Evolutionary conservation across 1,140 invertebrate species (phyloP).

Genomic region (Bombus polaris): DNA sequence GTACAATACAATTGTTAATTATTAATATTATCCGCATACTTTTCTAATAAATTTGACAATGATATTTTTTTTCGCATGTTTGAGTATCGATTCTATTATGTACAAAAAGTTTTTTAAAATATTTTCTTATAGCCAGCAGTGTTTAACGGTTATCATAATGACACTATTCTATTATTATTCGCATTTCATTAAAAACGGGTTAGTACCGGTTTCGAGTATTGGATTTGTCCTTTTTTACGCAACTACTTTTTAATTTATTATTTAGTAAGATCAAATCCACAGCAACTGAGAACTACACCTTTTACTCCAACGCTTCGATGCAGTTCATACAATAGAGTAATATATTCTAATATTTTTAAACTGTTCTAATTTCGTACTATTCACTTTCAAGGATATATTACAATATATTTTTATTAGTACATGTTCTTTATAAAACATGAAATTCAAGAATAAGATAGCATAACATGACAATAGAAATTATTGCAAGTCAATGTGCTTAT

Average conservation of each 20-base stretch:
- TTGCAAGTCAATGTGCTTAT: constrained; percentile 31
- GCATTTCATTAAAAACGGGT: constrained; percentile 5
- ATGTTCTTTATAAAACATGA: too few species aligned
- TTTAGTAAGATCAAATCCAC: not conserved
- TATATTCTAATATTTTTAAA: not conserved
- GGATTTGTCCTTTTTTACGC: too few species aligned
- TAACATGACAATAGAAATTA: not conserved
- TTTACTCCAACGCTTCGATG: not conserved
- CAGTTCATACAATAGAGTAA: not conserved
- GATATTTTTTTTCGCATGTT: not conserved
- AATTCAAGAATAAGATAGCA: not conserved
- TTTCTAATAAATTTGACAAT: not conserved
- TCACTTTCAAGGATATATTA: constrained; percentile 1
- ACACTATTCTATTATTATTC: not conserved
- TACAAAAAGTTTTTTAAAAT: not conserved
- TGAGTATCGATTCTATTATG: not conserved
- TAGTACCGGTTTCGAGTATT: not conserved
- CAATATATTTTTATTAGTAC: too few species aligned
- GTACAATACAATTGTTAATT: not conserved
- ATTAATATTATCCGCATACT: not conserved
- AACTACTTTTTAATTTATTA: not conserved
- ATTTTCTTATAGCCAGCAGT: not conserved
- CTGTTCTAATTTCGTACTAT: not conserved
- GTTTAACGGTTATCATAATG: not conserved
- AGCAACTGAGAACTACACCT: not conserved